Conservation (phyloP, 2,888 invertebrate species). For the Diadegma fenestrale region DNA sequence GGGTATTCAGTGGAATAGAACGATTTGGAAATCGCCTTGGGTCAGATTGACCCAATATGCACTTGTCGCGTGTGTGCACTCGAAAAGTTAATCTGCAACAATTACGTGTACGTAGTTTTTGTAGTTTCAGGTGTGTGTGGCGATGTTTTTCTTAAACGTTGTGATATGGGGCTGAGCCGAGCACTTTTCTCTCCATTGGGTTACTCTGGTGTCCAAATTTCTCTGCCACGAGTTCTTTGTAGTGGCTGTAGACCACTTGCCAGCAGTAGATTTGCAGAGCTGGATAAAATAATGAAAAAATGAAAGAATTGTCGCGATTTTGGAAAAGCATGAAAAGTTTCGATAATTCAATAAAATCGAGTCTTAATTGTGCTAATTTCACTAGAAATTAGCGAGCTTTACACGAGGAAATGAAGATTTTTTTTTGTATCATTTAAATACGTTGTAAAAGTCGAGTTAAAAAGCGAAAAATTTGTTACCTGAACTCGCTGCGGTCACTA, state of each 20-base stretch:
- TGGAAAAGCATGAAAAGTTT: background rate
- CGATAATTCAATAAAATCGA: background rate
- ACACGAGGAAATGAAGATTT: background rate
- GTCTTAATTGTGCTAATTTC: too few species aligned
- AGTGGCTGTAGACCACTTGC: slow-evolving; percentile 56
- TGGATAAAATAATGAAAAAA: background rate
- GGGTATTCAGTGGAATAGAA: too few species aligned
- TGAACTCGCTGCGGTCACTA: background rate
- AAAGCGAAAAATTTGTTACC: slow-evolving; percentile 30
- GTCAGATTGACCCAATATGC: too few species aligned
- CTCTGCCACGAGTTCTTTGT: slow-evolving; percentile 46
- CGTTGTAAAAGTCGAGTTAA: background rate
- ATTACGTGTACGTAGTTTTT: background rate
- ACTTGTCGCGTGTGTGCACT: too few species aligned
- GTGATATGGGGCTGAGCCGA: slow-evolving; percentile 10
- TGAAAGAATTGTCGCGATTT: background rate
- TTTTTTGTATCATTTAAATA: background rate
- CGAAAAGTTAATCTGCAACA: background rate
- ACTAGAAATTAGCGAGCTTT: background rate
- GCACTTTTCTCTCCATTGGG: background rate
- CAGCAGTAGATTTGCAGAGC: slow-evolving; percentile 55
- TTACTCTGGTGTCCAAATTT: slow-evolving; percentile 34
- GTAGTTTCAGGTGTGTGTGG: too few species aligned
- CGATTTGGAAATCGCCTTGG: too few species aligned
- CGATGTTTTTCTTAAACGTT: slow-evolving; percentile 13